Evolutionary conservation across 2,888 invertebrate species (phyloP).

Genomic region (Thera britannica): DNA sequence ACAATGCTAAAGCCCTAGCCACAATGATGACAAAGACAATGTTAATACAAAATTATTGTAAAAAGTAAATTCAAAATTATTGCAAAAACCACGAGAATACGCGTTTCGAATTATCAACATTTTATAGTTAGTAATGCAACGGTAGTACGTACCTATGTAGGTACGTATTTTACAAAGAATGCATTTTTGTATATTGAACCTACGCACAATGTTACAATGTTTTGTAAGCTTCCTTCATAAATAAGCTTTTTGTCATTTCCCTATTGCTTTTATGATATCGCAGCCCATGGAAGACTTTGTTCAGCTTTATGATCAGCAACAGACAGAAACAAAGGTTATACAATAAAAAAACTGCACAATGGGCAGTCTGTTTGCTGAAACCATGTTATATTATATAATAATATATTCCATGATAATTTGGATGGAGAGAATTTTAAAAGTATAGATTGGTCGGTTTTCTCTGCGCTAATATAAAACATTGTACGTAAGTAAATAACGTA

Average conservation of each 20-base stretch:
- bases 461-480: too few species aligned
- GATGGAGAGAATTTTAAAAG: too few species aligned
- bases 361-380: too few species aligned
- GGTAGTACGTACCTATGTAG: not conserved
- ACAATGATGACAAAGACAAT: not conserved
- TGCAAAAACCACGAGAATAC: not conserved
- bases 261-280: slow-evolving; percentile 30
- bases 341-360: too few species aligned
- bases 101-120: not conserved
- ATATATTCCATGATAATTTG: too few species aligned
- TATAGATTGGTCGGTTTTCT: too few species aligned
- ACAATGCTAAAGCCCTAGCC: not conserved
- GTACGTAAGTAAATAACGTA: too few species aligned
- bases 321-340: too few species aligned
- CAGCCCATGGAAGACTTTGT: slow-evolving; percentile 26
- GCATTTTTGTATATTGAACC: slow-evolving; percentile 19
- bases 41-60: too few species aligned
- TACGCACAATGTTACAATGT: slow-evolving; percentile 24
- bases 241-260: slow-evolving; percentile 37
- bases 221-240: slow-evolving; percentile 36
- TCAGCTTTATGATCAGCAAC: too few species aligned
- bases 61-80: not conserved
- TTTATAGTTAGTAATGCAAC: slow-evolving; percentile 8
- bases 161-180: slow-evolving; percentile 10
- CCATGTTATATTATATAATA: too few species aligned